Evolutionary conservation across 2,888 invertebrate genomes (phyloP), one percentile per base, ranked within the genome.

Genomic region (Tachystola acroxantha): DNA sequence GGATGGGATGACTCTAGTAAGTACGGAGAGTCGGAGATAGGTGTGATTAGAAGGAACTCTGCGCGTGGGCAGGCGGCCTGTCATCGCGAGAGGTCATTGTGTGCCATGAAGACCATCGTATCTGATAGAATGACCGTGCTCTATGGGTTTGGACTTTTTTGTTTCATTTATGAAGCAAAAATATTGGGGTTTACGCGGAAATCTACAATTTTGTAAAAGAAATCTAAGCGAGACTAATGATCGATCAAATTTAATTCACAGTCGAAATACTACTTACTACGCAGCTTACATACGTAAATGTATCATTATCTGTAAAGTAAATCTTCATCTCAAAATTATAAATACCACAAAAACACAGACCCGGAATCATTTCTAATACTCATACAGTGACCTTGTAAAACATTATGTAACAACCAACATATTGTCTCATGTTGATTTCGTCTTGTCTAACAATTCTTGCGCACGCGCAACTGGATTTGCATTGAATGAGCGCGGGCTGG

Each of bases 401-500:
- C 12, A 9, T 32, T 20, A 24, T 26, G 12, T 14, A 26, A 33
- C 25, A 12, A 5, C 10, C 32, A 25, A 25, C 11, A 13, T 25
- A 7, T 33, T 24, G 24, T 24, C 27, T 34, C 27, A 39, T 45
- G 39, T 42, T 36, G 48, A 54, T 50, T 32, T 46, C 58, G 71
- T 59, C 77, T 52, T 69, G 64, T 80, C 79, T 79, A 75, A 55
- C 56, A 47, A 51, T 70, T 68, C 59, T 46, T 65, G 53, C 50
- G 52, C 56, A 43, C 34, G 43, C 53, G 40, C 46, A 40, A 44
- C 47, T 46, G 49, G 57, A 85, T 85, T 85, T 76, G 84, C 85
- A 85, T 85, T 82, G 84, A 85, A 85, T 85, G 79, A 69, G 54
- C 64, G 62, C 73, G 77, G 73, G 75, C 80, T 74, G 84, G 85